A percentile compares a stretch with the other conserved stretches of the same genome.
These are phyloP conservation scores for Dipodomys ordii DNA, from an alignment of 2,113 vertebrate genomes.

Conservation along the genomic window DNA sequence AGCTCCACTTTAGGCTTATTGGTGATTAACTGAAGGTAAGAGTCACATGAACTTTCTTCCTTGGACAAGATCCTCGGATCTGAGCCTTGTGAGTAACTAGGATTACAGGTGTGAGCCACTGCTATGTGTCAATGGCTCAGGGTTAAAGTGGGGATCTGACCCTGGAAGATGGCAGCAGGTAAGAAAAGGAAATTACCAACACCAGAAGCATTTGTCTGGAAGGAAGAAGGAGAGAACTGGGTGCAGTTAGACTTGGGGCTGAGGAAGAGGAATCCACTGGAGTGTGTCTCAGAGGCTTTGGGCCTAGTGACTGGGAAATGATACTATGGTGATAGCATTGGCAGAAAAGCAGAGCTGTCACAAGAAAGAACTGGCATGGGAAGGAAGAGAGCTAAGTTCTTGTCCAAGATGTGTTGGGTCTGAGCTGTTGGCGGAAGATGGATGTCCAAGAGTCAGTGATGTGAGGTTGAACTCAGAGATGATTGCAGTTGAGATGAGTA, in stretches of 20 bases:
- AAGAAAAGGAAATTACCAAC: conserved; percentile 15
- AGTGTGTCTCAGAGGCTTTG: background rate
- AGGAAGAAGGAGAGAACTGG: background rate
- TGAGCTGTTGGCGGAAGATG: background rate
- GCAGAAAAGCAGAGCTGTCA: background rate
- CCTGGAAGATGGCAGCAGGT: background rate
- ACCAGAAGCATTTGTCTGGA: background rate
- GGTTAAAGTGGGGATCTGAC: background rate
- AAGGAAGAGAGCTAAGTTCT: background rate
- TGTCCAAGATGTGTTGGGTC: background rate
- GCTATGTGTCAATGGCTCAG: background rate
- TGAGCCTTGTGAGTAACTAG: no score
- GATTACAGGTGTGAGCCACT: no score
- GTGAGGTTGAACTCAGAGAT: background rate
- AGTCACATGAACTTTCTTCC: no score
- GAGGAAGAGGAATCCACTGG: background rate
- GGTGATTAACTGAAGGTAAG: no score
- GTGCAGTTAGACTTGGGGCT: background rate
- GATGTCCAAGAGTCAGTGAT: background rate
- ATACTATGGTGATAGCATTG: no score
- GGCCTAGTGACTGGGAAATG: background rate
- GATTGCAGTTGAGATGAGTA: background rate
- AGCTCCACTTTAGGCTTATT: no score
- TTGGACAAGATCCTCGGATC: no score
- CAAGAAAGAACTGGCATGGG: background rate